Base-by-base conservation (phyloP, 2,888 invertebrate genomes). In the Clostera curtula region DNA sequence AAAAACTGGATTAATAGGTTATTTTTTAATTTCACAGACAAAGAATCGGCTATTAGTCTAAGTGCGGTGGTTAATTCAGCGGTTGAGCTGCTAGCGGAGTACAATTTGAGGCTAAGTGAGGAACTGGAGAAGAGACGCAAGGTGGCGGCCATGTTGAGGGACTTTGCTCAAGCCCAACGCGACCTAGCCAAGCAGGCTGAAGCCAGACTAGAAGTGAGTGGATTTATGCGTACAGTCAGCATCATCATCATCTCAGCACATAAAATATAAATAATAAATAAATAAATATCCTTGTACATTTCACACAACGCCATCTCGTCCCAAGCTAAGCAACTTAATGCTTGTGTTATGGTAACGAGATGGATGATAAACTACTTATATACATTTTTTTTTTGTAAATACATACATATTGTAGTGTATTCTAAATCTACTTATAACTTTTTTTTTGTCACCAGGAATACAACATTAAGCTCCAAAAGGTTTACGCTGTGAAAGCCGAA, bases 111-210 rank as follows among this genome's bases (percentile, higher is more conserved):
- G 48, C 85, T 98, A 7, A 87, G 91, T 5, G 89, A 90, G 11
- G 98, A 98, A 76, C 87, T 98, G 87, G 96, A 96, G 52, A 94
- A 95, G 56, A 86, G 97, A 34, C 90, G 93, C 58, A 91, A 90
- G 57, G 88, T 97, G 15, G 90, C 95, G 0, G 87, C 89, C 34
- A 95, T 97, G 93, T 74, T 98, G 47, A 85, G 91, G 30, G 95
- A 96, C 72, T 97, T 94, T 60, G 91, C 95, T 26, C 88, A 92
- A 44, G 90, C 92, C 20, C 97, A 97, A 74, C 90, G 91, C 46
- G 94, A 96, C 60, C 79, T 96, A 15, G 86, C 97, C 7, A 88
- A 89, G 20, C 93, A 95, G 71, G 94, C 96, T 0, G 96, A 97
- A 68, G 86, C 90, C 40, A 90, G 93, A 43, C 85, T 96, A 56